Evolutionary conservation across 2,113 vertebrate genomes (phyloP).

Genomic region (Saguinus imperator): DNA sequence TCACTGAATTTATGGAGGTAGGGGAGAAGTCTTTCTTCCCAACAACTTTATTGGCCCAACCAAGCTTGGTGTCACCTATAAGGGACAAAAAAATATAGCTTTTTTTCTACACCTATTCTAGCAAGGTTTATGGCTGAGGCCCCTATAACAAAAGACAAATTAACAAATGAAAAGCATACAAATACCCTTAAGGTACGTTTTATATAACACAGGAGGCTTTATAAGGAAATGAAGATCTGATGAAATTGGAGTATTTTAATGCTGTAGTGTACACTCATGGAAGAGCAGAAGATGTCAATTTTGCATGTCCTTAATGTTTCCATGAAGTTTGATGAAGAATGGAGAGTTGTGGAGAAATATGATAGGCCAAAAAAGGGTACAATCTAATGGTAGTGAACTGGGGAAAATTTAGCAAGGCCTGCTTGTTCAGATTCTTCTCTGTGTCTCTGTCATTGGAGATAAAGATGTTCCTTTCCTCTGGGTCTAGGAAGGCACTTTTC

Average conservation of each 20-base stretch:
- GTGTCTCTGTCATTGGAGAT: neutral
- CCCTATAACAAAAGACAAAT: neutral
- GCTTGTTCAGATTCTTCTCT: neutral
- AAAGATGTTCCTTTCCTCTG: neutral
- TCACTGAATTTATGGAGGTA: neutral
- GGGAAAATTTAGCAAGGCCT: neutral
- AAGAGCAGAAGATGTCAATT: conserved; percentile 30
- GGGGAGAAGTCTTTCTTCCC: neutral
- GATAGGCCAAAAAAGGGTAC: too few species aligned
- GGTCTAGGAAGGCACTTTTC: neutral
- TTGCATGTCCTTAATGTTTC: conserved; percentile 16
- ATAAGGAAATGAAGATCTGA: neutral
- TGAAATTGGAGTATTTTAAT: neutral
- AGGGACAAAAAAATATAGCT: neutral
- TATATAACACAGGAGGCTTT: neutral
- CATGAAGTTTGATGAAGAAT: neutral
- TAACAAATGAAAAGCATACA: neutral
- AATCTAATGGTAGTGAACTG: neutral
- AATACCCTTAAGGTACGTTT: neutral
- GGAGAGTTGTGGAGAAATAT: neutral
- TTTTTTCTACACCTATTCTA: neutral
- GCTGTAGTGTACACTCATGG: neutral
- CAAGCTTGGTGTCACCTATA: neutral
- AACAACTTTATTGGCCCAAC: neutral
- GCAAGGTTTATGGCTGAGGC: neutral